These are phyloP conservation scores for Australoheros facetus DNA, from an alignment of 2,797 vertebrate species.

Conservation along the genomic window DNA sequence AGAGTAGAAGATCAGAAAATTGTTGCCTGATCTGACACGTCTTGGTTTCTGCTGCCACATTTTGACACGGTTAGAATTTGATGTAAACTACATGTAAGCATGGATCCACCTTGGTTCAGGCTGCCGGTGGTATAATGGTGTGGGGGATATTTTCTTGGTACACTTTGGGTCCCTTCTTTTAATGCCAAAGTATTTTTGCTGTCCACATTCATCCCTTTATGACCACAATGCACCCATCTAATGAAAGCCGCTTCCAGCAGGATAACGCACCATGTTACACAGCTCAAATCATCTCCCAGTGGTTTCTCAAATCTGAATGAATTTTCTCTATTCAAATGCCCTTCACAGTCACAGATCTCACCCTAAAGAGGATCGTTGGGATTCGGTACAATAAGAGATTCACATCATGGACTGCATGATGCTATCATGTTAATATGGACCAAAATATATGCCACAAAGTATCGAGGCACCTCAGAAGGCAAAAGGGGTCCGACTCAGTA, in stretches of 20 bases:
- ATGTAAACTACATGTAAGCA: neutral
- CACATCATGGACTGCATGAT: neutral
- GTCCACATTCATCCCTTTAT: too few relatives aligned
- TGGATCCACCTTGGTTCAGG: neutral
- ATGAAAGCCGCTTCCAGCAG: neutral
- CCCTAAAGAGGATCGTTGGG: neutral
- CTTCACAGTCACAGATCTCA: too few relatives aligned
- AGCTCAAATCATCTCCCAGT: neutral
- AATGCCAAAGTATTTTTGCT: neutral
- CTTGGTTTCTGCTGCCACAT: neutral
- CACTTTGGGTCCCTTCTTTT: neutral
- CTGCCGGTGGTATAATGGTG: neutral
- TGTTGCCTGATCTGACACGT: too few relatives aligned
- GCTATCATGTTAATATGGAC: neutral
- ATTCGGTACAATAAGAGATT: neutral
- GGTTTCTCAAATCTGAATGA: neutral
- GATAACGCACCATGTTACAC: neutral
- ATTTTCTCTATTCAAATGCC: neutral
- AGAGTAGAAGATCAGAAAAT: too few relatives aligned
- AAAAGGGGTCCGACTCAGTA: neutral
- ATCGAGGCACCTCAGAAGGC: neutral
- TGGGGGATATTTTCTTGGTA: neutral
- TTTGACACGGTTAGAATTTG: neutral
- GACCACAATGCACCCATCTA: neutral
- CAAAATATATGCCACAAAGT: neutral